A percentile compares a stretch with the other conserved stretches of the same genome.
Conservation (phyloP, 2,888 invertebrate species). For the Baronia brevicornis region DNA sequence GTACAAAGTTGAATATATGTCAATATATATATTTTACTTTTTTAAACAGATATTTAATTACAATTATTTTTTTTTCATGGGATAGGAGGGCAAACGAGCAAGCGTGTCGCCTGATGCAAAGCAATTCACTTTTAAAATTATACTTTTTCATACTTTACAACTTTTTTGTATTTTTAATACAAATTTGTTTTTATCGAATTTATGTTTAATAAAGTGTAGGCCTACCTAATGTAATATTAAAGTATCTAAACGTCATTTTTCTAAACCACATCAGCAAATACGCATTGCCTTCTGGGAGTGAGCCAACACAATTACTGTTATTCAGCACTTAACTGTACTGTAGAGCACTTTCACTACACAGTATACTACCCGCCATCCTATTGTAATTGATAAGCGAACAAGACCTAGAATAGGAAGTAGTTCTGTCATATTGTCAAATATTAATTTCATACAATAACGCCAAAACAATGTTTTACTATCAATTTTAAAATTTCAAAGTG, state of each 20-base stretch:
- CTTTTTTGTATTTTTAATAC: slow-evolving; percentile 1
- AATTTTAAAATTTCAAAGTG: slow-evolving; percentile 23
- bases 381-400: slow-evolving; percentile 9
- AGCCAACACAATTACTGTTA: slow-evolving; percentile 73
- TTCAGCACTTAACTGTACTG: slow-evolving; percentile 55
- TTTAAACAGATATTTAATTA: too few species aligned
- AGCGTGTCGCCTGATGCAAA: too few species aligned
- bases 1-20: too few species aligned
- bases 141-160: not conserved
- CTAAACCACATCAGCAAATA: slow-evolving; percentile 51
- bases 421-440: too few species aligned
- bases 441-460: too few species aligned
- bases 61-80: too few species aligned
- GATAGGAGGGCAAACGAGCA: too few species aligned
- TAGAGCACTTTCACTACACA: slow-evolving; percentile 19
- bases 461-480: not conserved
- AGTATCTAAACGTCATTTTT: slow-evolving; percentile 26
- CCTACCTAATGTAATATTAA: slow-evolving; percentile 21
- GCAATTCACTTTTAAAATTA: slow-evolving; percentile 2
- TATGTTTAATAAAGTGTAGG: too few species aligned
- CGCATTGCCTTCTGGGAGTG: slow-evolving; percentile 62
- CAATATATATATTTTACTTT: too few species aligned
- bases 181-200: too few species aligned
- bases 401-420: too few species aligned
- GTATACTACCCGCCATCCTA: slow-evolving; percentile 11